Evolutionary conservation across 1,140 invertebrate genomes (phyloP).

Genomic region (Ruditapes philippinarum): DNA sequence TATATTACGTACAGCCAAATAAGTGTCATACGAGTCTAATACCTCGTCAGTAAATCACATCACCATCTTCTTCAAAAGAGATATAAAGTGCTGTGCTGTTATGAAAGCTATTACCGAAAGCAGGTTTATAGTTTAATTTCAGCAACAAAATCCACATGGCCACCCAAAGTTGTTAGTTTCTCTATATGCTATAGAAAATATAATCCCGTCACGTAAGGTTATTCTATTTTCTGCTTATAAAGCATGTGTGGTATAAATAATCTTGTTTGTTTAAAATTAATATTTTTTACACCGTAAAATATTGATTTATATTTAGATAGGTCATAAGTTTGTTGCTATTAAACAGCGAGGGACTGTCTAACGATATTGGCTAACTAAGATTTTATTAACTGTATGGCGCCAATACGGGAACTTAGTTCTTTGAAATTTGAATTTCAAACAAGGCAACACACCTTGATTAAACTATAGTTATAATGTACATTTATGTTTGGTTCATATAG

Average conservation of each 20-base stretch:
- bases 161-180: background rate
- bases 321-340: background rate
- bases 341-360: background rate
- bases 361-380: background rate
- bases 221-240: background rate
- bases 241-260: background rate
- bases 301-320: background rate
- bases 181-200: background rate
- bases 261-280: background rate
- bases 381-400: conserved; percentile 22
- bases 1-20: too few relatives aligned
- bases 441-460: conserved; percentile 11
- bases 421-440: conserved; percentile 44
- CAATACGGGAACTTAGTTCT: background rate
- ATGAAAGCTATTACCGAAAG: too few relatives aligned
- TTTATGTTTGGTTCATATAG: background rate
- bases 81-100: too few relatives aligned
- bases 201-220: background rate
- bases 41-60: too few relatives aligned
- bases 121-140: too few relatives aligned
- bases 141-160: background rate
- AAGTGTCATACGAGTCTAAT: too few relatives aligned
- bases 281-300: background rate
- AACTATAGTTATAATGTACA: background rate
- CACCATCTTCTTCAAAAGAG: too few relatives aligned